Conservation (phyloP, 2,888 invertebrate genomes). For the Pasiphila rectangulata region DNA sequence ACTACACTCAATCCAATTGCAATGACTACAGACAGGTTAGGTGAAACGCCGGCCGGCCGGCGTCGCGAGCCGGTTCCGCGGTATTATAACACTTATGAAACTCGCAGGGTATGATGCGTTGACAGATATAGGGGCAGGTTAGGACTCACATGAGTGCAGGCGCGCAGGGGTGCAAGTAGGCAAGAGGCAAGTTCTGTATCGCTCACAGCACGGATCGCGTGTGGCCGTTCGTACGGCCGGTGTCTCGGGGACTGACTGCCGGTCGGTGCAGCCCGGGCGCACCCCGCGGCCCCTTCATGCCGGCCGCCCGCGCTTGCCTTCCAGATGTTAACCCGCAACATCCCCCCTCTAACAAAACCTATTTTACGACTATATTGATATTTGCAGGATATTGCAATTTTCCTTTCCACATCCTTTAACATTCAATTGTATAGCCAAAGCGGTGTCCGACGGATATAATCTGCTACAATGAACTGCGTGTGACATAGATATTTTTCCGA, state of each 20-base stretch:
- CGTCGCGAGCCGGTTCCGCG: slow-evolving; percentile 29
- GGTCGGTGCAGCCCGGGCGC: slow-evolving; percentile 63
- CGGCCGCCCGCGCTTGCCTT: slow-evolving; percentile 63
- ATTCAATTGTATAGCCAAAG: no score
- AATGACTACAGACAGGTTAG: slow-evolving; percentile 45
- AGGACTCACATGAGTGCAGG: slow-evolving; percentile 70
- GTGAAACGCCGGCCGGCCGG: slow-evolving; percentile 68
- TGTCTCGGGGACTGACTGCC: slow-evolving; percentile 76
- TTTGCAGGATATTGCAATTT: neutral
- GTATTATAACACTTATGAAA: slow-evolving; percentile 14
- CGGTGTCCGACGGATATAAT: no score
- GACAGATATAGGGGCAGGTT: slow-evolving; percentile 10
- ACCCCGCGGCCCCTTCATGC: slow-evolving; percentile 61
- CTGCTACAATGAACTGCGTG: no score
- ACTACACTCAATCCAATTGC: slow-evolving; percentile 24
- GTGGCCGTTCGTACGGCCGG: slow-evolving; percentile 78
- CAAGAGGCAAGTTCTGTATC: slow-evolving; percentile 56
- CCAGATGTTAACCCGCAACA: slow-evolving; percentile 57
- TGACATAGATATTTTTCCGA: no score
- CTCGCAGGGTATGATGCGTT: slow-evolving; percentile 1
- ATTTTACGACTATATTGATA: slow-evolving; percentile 15
- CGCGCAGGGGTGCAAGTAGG: slow-evolving; percentile 50
- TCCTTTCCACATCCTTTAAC: neutral
- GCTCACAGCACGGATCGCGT: slow-evolving; percentile 63
- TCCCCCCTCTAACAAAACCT: slow-evolving; percentile 31